A percentile compares a stretch with the other conserved stretches of the same genome.
These are phyloP conservation scores for Nerophis ophidion DNA, from an alignment of 2,113 vertebrate genomes.

Conservation along the genomic window DNA sequence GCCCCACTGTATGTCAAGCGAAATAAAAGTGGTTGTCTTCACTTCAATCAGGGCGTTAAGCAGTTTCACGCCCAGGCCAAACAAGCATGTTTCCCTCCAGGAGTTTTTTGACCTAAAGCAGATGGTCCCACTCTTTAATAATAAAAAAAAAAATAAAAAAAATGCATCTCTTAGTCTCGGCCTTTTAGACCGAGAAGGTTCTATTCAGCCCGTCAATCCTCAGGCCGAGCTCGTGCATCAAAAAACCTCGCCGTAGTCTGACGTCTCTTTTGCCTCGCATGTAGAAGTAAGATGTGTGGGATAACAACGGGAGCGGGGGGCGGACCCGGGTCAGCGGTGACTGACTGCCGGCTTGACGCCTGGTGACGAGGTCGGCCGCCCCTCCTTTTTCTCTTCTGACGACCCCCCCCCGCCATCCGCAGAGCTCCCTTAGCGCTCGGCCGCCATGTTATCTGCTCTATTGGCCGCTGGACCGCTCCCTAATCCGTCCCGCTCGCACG, in stretches of 20 bases:
- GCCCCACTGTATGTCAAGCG: too few species aligned
- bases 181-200: slow-evolving; percentile 23
- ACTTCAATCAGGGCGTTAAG: slow-evolving; percentile 24
- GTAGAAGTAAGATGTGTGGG: slow-evolving; percentile 34
- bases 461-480: slow-evolving; percentile 37
- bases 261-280: slow-evolving; percentile 29
- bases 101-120: slow-evolving; percentile 15
- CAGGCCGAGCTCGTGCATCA: slow-evolving; percentile 37
- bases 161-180: slow-evolving; percentile 15
- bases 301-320: slow-evolving; percentile 41
- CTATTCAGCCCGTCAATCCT: slow-evolving; percentile 45
- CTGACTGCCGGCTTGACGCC: slow-evolving; percentile 48
- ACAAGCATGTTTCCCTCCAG: slow-evolving; percentile 14
- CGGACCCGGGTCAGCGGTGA: slow-evolving; percentile 45
- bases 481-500: slow-evolving; percentile 17
- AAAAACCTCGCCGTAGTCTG: slow-evolving; percentile 26
- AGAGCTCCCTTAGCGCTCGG: slow-evolving; percentile 6
- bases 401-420: slow-evolving; percentile 11
- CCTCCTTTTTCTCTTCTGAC: slow-evolving; percentile 13
- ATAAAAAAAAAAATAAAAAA: neutral
- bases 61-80: slow-evolving; percentile 14
- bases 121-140: slow-evolving; percentile 24
- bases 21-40: slow-evolving; percentile 23
- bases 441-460: slow-evolving; percentile 33
- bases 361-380: slow-evolving; percentile 42